Evolutionary conservation across 2,113 vertebrate species (phyloP).

Genomic region (Platysternon megacephalum): DNA sequence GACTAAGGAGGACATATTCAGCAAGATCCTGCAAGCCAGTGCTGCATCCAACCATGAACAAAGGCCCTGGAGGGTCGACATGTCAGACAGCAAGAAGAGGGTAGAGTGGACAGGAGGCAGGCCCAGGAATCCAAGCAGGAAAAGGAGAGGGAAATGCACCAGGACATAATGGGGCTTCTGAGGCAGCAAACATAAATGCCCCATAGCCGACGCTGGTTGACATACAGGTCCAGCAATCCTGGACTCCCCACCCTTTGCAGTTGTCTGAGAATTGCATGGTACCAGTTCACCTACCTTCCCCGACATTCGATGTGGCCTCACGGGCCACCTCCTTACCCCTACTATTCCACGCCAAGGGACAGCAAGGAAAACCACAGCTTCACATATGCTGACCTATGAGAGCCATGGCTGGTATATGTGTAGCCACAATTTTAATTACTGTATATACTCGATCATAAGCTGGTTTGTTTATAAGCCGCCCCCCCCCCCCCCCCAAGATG

Average conservation of each 20-base stretch:
- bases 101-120: not conserved
- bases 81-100: not conserved
- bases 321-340: not conserved
- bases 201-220: not conserved
- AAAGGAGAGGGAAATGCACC: not conserved
- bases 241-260: not conserved
- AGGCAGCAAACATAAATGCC: not conserved
- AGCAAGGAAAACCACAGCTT: not conserved
- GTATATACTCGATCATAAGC: too few relatives aligned
- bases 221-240: not conserved
- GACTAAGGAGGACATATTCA: not conserved
- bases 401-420: not conserved
- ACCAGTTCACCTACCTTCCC: not conserved
- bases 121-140: not conserved
- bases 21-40: not conserved
- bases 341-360: not conserved
- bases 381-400: not conserved
- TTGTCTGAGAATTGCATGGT: not conserved
- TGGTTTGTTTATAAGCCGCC: too few relatives aligned
- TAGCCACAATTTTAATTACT: not conserved
- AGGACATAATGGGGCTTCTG: not conserved
- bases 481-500: too few relatives aligned
- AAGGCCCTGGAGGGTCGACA: not conserved
- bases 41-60: not conserved
- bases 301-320: not conserved